These are phyloP conservation scores for Urocynchramus pylzowi DNA, from an alignment of 2,113 vertebrate species.

Conservation along the genomic window DNA sequence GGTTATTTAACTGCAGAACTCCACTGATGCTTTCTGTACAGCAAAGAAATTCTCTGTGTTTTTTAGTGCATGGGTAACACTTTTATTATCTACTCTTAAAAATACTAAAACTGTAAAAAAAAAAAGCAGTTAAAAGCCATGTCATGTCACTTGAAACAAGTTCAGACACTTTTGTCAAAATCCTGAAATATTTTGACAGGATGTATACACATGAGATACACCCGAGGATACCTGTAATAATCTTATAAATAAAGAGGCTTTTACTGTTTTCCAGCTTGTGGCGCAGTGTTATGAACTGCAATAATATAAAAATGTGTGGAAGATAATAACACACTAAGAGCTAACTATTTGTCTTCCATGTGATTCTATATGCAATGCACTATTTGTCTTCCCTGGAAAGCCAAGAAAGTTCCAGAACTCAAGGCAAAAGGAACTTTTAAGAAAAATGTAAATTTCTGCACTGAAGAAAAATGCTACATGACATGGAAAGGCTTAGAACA, in stretches of 20 bases:
- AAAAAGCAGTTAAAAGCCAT: slow-evolving; percentile 29
- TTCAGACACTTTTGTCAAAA: slow-evolving; percentile 46
- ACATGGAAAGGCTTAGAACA: background rate
- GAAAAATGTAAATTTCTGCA: background rate
- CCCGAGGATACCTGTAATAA: slow-evolving; percentile 39
- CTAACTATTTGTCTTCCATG: background rate
- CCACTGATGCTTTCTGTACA: slow-evolving; percentile 19
- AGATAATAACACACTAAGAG: background rate
- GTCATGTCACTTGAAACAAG: slow-evolving; percentile 40
- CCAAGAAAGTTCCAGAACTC: background rate
- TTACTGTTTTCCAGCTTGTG: slow-evolving; percentile 40
- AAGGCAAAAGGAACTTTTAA: background rate
- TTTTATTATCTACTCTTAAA: slow-evolving; percentile 15
- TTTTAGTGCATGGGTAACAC: background rate
- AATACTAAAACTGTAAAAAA: slow-evolving; percentile 18
- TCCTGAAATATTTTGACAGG: slow-evolving; percentile 52
- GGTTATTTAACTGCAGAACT: slow-evolving; percentile 49
- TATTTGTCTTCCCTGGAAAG: background rate
- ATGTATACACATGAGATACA: slow-evolving; percentile 25
- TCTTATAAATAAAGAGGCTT: slow-evolving; percentile 52
- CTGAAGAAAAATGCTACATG: background rate
- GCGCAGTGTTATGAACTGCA: slow-evolving; percentile 1
- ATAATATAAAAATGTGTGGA: background rate
- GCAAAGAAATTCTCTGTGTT: background rate
- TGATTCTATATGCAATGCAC: background rate